Base-by-base conservation (phyloP, 2,113 vertebrate species). In the Cheirogaleus medius region DNA sequence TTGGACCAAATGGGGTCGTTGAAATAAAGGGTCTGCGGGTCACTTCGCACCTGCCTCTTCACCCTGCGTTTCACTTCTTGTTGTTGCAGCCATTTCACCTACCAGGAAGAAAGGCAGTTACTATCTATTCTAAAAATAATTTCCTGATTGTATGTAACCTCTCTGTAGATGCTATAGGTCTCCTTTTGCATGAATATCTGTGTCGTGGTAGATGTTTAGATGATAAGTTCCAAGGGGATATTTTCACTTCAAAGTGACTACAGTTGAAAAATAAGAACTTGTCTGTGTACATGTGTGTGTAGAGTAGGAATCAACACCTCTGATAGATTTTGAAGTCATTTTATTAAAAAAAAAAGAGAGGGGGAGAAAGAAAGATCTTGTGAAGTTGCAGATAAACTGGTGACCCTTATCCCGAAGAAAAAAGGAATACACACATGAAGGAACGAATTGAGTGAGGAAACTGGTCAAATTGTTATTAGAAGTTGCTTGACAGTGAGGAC, bases 1-100 rank as follows among this genome's bases (percentile, higher is more conserved):
- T 99, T 99, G 86, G 99, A 99, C 99, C 99, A 99, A 95, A 99
- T 99, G 0, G 99, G 99, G 97, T 99, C 99, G 0, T 99, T 99
- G 98, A 99, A 99, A 85, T 99, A 97, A 91, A 99, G 71, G 20
- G 98, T 83, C 1, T 98, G 98, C 0, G 97, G 97, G 90, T 99
- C 99, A 0, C 90, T 97, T 18, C 97, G 98, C 69, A 56, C 93
- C 20, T 98, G 98, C 42, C 99, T 99, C 98, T 99, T 99, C 90
- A 99, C 99, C 95, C 99, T 98, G 37, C 98, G 97, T 97, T 99
- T 99, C 42, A 99, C 99, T 97, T 99, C 98, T 96, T 99, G 99
- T 94, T 99, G 99, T 78, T 99, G 99, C 32, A 99, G 98, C 99
- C 99, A 99, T 47, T 98, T 98, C 87, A 99, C 99, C 99, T 99